Conservation (phyloP, 2,113 vertebrate species). For the Tragelaphus imberbis region DNA sequence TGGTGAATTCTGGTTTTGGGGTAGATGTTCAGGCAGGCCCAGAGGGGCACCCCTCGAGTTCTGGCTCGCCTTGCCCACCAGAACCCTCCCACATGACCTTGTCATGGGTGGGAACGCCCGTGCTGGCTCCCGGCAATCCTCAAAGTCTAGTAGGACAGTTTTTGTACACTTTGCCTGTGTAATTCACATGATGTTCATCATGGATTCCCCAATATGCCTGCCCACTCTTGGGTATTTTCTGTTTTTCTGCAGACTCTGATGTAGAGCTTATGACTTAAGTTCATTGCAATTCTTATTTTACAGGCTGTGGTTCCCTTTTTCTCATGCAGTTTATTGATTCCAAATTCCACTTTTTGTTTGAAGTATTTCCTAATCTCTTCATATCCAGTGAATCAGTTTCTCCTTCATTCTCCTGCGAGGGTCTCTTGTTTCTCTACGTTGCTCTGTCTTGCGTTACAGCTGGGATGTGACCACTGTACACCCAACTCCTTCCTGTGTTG, state of each 20-base stretch:
- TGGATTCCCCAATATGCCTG: background rate
- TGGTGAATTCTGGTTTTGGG: too few relatives aligned
- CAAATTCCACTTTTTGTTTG: background rate
- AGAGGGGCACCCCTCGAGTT: too few relatives aligned
- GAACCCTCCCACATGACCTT: too few relatives aligned
- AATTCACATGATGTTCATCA: background rate
- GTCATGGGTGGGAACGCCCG: too few relatives aligned
- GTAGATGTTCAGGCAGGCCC: too few relatives aligned
- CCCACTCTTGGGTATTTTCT: background rate
- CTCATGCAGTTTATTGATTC: background rate
- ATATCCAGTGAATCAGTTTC: background rate
- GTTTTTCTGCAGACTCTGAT: background rate
- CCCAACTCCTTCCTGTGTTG: background rate
- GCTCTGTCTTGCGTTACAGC: background rate
- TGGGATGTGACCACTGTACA: accelerated
- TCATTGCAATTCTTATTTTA: background rate
- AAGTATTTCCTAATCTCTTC: background rate
- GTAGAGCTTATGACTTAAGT: background rate
- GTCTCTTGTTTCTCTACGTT: background rate
- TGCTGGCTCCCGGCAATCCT: background rate
- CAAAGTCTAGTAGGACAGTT: background rate
- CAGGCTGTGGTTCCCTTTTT: background rate
- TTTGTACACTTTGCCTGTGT: background rate
- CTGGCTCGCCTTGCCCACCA: too few relatives aligned
- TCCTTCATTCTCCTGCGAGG: background rate